Conservation (phyloP, 2,113 vertebrate genomes). For the Neotragus pygmaeus region DNA sequence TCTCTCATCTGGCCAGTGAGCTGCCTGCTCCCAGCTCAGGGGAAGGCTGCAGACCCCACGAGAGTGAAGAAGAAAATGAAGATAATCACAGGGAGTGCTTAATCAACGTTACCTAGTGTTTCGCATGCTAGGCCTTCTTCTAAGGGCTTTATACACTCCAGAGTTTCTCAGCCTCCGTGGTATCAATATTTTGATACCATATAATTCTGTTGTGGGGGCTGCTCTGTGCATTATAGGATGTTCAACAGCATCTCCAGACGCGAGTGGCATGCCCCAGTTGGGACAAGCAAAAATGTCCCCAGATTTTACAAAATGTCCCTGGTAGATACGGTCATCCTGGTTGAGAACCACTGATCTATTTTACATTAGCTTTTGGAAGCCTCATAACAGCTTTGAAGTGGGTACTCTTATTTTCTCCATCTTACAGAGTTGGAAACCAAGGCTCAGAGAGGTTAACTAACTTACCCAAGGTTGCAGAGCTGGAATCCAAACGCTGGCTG, state of each 20-base stretch:
- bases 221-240: not conserved
- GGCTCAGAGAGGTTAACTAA: not conserved
- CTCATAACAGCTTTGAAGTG: not conserved
- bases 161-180: not conserved
- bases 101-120: not conserved
- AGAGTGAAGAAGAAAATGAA: not conserved
- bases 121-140: rapidly evolving
- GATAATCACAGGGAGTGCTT: not conserved
- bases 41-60: not conserved
- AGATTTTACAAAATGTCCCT: not conserved
- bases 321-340: not conserved
- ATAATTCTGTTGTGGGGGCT: not conserved
- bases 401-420: not conserved
- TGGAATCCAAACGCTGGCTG: not conserved
- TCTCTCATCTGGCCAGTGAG: not conserved
- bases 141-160: rapidly evolving
- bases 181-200: rapidly evolving
- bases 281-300: not conserved
- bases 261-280: not conserved
- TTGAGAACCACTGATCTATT: not conserved
- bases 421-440: not conserved
- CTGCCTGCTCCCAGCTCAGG: not conserved
- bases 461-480: not conserved
- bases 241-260: not conserved
- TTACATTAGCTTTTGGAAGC: not conserved